phyloP scores from a whole-genome alignment of 2,888 invertebrate genomes.

The Abscondita cerata region DNA sequence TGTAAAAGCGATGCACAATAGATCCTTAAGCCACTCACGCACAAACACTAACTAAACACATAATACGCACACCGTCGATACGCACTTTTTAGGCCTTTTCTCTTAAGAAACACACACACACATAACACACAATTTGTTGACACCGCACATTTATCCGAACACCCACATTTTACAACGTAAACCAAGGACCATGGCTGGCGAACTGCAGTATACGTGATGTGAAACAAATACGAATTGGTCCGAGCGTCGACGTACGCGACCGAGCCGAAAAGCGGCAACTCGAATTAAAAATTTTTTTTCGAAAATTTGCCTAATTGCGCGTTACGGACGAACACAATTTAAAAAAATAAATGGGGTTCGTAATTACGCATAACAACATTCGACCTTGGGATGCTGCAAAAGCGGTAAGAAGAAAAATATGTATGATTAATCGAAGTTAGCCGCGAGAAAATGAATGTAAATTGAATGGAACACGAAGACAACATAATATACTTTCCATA shows the following conservation, averaged over 20 bases:
- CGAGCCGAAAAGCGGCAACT: constrained; percentile 12
- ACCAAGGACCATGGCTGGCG: constrained; percentile 21
- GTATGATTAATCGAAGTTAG: no score
- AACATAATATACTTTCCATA: neutral
- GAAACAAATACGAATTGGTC: constrained; percentile 10
- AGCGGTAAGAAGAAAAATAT: no score
- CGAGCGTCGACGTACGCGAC: constrained; percentile 11
- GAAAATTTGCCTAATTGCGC: neutral
- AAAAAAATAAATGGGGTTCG: neutral
- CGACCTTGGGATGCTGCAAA: no score
- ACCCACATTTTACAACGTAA: constrained; percentile 22
- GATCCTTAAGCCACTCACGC: constrained; percentile 11
- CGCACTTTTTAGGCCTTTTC: constrained; percentile 18
- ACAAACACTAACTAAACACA: constrained; percentile 18
- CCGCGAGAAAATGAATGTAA: neutral
- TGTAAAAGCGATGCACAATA: constrained; percentile 12
- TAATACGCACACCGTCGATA: neutral
- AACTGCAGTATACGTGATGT: constrained; percentile 27
- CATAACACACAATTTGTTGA: constrained; percentile 30
- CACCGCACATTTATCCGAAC: constrained; percentile 29
- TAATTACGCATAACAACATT: no score
- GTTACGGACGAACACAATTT: neutral
- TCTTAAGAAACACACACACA: constrained; percentile 21
- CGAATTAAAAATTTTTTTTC: neutral
- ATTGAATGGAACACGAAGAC: neutral